Conservation (phyloP, 2,888 invertebrate genomes). For the Eumacrocentrus americanus region DNA sequence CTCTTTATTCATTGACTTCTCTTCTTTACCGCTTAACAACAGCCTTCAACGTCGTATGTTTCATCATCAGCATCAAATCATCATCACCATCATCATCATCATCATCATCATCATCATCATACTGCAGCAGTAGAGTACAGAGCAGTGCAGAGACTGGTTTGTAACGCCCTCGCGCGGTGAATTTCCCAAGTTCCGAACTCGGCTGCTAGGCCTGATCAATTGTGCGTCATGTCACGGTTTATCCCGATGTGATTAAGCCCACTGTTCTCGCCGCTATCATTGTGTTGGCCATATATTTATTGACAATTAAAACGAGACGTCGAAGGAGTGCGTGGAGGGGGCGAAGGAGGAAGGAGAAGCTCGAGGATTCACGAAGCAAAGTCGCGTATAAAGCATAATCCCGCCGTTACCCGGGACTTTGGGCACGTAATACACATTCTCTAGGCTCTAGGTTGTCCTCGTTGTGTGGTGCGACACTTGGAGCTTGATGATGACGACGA, state of each 20-base stretch:
- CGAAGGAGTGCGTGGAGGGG: too few species aligned
- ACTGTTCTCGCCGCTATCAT: background rate
- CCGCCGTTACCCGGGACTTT: background rate
- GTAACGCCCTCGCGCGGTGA: background rate
- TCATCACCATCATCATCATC: too few species aligned
- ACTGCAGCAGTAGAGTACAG: too few species aligned
- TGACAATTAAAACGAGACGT: background rate
- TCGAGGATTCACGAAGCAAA: background rate
- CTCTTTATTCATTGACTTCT: too few species aligned
- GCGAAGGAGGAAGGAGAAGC: background rate
- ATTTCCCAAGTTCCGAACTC: background rate
- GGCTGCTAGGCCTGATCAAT: conserved; percentile 18
- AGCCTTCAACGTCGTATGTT: too few species aligned
- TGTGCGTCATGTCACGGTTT: conserved; percentile 19
- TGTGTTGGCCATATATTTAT: conserved; percentile 5
- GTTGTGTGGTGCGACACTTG: background rate
- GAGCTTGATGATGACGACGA: conserved; percentile 6
- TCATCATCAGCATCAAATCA: too few species aligned
- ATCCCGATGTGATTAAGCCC: conserved; percentile 9
- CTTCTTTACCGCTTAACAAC: too few species aligned
- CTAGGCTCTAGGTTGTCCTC: background rate
- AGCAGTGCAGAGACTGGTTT: background rate
- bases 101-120: too few species aligned
- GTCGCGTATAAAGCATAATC: too few species aligned
- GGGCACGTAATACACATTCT: background rate